Evolutionary conservation across 2,113 vertebrate genomes (phyloP), one percentile per base, ranked within the genome.

Genomic region (Synchiropus splendidus): DNA sequence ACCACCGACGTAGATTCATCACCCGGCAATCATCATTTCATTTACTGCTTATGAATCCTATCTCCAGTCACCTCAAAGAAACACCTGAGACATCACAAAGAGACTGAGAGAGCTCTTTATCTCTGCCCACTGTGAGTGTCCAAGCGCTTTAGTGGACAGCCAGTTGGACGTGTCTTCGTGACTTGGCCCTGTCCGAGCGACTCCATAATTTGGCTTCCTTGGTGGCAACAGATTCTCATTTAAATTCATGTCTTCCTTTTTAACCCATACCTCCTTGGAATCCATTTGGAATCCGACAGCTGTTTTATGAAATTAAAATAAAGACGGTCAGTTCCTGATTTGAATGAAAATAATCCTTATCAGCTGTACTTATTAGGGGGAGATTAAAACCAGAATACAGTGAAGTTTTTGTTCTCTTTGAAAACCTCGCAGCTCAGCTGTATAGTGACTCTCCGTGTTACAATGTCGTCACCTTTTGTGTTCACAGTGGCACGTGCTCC

Each of bases 201-300:
- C 52, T 67, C 55, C 60, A 70, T 65, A 66, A 60, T 76, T 68
- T 77, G 74, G 74, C 36, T 6, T 5, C 59, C 34, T 39, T 46
- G 41, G 48, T 59, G 39, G 33, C 38, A 65, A 49, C 48, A 46
- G 35, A 52, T 36, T 34, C 60, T 81, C 55, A 72, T 72, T 78
- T 52, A 46, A 48, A 81, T 76, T 72, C 57, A 60, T 53, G 49
- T 34, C 44, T 21, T 4, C 4, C 21, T 5, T 8, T 27, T 27
- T 27, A 8, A 27, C 8, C 21, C 21, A 27, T 8, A 27, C n/a
- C n/a, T n/a, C n/a, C n/a, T n/a, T n/a, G n/a, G n/a, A n/a, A n/a
- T n/a, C n/a, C n/a, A n/a, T n/a, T n/a, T n/a, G n/a, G n/a, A n/a
- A n/a, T n/a, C n/a, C n/a, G n/a, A n/a, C n/a, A n/a, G n/a, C n/a